phyloP scores from a whole-genome alignment of 2,113 vertebrate genomes.

The Datnioides undecimradiatus region DNA sequence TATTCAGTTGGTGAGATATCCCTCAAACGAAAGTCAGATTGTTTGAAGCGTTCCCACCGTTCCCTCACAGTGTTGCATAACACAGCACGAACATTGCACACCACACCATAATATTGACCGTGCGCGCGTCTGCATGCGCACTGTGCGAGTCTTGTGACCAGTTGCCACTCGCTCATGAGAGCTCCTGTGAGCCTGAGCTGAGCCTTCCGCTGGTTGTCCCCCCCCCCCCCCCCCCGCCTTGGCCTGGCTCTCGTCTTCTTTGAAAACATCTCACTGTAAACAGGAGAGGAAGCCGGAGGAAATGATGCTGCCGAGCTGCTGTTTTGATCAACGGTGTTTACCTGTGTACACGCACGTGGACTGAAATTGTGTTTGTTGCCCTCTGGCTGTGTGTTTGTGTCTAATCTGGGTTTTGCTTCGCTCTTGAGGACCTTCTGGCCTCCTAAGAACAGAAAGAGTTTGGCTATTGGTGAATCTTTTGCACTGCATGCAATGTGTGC shows the following conservation, averaged over 20 bases:
- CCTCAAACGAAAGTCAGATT: too few relatives aligned
- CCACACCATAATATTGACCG: background rate
- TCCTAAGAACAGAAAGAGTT: background rate
- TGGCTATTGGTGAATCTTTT: background rate
- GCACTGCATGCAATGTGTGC: background rate
- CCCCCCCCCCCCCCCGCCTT: background rate
- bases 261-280: conserved; percentile 25
- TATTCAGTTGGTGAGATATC: too few relatives aligned
- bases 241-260: background rate
- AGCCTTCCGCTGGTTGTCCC: conserved; percentile 26
- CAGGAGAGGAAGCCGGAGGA: conserved; percentile 25
- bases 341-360: background rate
- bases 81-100: background rate
- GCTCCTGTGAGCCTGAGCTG: background rate
- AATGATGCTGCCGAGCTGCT: conserved; percentile 11
- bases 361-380: background rate
- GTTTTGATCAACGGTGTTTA: conserved; percentile 46
- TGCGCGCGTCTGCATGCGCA: background rate
- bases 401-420: background rate
- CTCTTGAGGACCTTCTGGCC: background rate
- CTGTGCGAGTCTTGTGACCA: too few relatives aligned
- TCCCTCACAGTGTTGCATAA: too few relatives aligned
- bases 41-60: too few relatives aligned
- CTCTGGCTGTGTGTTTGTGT: background rate
- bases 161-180: background rate